Percentiles rank a stretch among this genome's conserved stretches.
These are phyloP conservation scores for Lagorchestes hirsutus DNA, from an alignment of 2,797 vertebrate species.

Conservation along the genomic window DNA sequence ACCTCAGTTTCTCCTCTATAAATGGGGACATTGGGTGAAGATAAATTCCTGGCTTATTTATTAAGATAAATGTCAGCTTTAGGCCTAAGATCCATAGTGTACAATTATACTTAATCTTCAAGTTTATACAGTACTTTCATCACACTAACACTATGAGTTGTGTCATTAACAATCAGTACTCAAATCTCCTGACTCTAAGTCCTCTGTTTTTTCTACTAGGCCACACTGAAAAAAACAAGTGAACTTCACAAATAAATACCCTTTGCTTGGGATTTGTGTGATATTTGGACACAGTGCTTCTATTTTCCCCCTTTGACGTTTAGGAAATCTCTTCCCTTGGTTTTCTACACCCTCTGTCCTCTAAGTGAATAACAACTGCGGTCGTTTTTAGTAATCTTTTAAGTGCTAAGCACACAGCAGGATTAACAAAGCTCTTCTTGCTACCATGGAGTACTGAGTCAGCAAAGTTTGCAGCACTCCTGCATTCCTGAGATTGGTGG, in stretches of 20 bases:
- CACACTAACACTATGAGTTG: not conserved
- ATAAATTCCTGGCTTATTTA: not conserved
- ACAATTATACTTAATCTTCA: not conserved
- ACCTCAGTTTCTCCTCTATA: not conserved
- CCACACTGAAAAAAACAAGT: not conserved
- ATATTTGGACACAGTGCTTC: conserved; percentile 30
- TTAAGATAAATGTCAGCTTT: not conserved
- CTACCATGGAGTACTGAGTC: conserved; percentile 59
- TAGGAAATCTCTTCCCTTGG: conserved; percentile 48
- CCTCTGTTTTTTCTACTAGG: not conserved
- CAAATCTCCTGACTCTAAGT: not conserved
- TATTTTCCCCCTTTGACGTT: conserved; percentile 46
- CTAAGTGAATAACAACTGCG: conserved; percentile 54
- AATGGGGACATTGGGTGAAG: not conserved
- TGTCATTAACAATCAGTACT: not conserved
- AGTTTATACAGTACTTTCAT: not conserved
- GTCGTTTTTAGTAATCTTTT: conserved; percentile 59
- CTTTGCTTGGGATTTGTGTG: conserved; percentile 47
- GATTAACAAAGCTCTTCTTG: conserved; percentile 71
- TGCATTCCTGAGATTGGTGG: conserved; percentile 65
- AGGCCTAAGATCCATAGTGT: not conserved
- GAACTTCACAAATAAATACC: conserved; percentile 56
- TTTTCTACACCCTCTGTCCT: conserved; percentile 26
- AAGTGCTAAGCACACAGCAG: conserved; percentile 43
- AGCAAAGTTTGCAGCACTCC: conserved; percentile 64